A percentile compares a stretch with the other conserved stretches of the same genome.
These are phyloP conservation scores for Dermatemys mawii DNA, from an alignment of 2,113 vertebrate genomes.

Conservation along the genomic window DNA sequence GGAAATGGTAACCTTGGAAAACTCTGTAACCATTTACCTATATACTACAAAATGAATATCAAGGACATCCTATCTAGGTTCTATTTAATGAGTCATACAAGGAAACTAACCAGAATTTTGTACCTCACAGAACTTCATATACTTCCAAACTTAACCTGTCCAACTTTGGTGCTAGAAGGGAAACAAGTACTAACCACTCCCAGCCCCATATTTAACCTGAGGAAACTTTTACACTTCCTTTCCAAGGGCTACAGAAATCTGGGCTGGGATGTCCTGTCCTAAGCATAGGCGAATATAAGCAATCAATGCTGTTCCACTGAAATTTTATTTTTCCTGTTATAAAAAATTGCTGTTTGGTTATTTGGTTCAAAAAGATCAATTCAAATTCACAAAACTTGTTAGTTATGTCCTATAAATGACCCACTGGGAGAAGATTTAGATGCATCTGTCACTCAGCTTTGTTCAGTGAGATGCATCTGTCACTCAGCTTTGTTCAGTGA, in stretches of 20 bases:
- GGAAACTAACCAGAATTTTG: neutral
- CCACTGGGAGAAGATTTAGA: neutral
- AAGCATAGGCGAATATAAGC: neutral
- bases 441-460: neutral
- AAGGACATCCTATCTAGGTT: neutral
- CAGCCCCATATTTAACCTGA: neutral
- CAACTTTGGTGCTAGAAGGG: neutral
- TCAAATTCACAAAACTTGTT: neutral
- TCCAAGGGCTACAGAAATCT: neutral
- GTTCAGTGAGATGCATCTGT: too few relatives aligned
- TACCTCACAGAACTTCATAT: neutral
- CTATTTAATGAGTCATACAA: neutral
- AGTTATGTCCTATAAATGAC: neutral
- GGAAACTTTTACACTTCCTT: neutral
- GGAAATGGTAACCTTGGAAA: neutral
- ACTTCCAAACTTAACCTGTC: neutral
- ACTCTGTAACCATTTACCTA: neutral
- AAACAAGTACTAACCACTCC: too few relatives aligned
- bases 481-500: neutral
- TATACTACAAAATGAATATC: neutral
- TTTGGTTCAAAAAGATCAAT: constrained; percentile 16
- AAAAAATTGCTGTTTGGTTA: neutral
- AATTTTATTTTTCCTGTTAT: neutral
- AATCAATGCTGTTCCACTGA: neutral
- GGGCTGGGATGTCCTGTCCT: neutral